Conservation (phyloP, 2,888 invertebrate genomes). For the Cosmia trapezina region DNA sequence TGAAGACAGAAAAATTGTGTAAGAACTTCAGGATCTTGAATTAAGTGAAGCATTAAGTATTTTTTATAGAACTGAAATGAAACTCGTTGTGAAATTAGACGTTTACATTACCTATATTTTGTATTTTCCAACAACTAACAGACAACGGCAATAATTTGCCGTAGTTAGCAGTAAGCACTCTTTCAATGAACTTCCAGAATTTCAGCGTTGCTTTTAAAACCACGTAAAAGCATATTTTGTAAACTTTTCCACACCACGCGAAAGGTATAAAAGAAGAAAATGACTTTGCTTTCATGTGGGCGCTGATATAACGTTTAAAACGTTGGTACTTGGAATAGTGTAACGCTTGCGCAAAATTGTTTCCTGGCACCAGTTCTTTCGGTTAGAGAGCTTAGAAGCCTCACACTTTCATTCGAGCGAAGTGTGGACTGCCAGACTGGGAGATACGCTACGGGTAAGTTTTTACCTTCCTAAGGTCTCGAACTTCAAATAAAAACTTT, state of each 20-base stretch:
- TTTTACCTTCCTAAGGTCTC: neutral
- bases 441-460: neutral
- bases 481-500: neutral
- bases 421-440: neutral
- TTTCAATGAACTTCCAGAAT: neutral
- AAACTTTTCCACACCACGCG: neutral
- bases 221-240: neutral
- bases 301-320: slow-evolving; percentile 8
- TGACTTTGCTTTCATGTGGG: slow-evolving; percentile 11
- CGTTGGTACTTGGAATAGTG: neutral
- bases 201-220: slow-evolving; percentile 1
- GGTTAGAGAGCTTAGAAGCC: neutral
- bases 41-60: neutral
- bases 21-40: neutral
- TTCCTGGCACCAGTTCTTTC: slow-evolving; percentile 4
- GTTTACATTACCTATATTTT: neutral
- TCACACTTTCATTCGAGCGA: neutral
- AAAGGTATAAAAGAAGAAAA: slow-evolving; percentile 19
- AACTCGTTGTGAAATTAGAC: neutral
- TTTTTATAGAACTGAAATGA: neutral
- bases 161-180: neutral
- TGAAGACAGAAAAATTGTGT: slow-evolving; percentile 3
- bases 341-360: neutral
- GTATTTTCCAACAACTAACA: neutral
- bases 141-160: neutral